A percentile compares a stretch with the other conserved stretches of the same genome.
phyloP scores from a whole-genome alignment of 2,888 invertebrate species.

The Drosophila pseudotakahashii region DNA sequence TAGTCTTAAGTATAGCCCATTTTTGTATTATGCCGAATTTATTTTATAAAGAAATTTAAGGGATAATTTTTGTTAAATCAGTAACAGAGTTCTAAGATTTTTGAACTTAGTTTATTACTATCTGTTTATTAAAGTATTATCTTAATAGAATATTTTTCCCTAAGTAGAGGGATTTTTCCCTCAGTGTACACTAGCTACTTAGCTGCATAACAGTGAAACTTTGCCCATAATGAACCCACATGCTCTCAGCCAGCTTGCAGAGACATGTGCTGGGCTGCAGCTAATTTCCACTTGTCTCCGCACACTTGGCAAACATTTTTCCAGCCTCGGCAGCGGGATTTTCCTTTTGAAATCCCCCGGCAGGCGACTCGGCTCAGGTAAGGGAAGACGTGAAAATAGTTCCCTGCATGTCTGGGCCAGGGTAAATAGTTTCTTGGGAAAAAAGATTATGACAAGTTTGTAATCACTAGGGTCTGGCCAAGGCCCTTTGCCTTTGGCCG shows the following conservation, averaged over 20 bases:
- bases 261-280: conserved; percentile 39
- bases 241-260: conserved; percentile 11
- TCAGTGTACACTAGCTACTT: conserved; percentile 4
- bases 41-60: too few relatives aligned
- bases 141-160: too few relatives aligned
- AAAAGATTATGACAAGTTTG: conserved; percentile 76
- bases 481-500: conserved; percentile 12
- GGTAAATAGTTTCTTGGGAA: conserved; percentile 75
- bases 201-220: conserved; percentile 59
- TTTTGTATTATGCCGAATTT: too few relatives aligned
- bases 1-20: too few relatives aligned
- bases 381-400: conserved; percentile 32
- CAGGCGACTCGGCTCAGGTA: conserved; percentile 46
- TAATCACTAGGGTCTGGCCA: conserved; percentile 60
- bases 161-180: not conserved
- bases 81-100: too few relatives aligned
- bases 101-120: too few relatives aligned
- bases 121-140: not conserved
- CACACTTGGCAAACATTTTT: conserved; percentile 49
- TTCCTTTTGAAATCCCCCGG: conserved; percentile 53
- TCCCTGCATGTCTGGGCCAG: conserved; percentile 32
- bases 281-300: conserved; percentile 70
- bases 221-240: conserved; percentile 37
- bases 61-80: too few relatives aligned
- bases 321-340: conserved; percentile 51